A percentile compares a stretch with the other conserved stretches of the same genome.
These are phyloP conservation scores for Hirtodrosophila trivittata DNA, from an alignment of 2,888 invertebrate species.

Conservation along the genomic window DNA sequence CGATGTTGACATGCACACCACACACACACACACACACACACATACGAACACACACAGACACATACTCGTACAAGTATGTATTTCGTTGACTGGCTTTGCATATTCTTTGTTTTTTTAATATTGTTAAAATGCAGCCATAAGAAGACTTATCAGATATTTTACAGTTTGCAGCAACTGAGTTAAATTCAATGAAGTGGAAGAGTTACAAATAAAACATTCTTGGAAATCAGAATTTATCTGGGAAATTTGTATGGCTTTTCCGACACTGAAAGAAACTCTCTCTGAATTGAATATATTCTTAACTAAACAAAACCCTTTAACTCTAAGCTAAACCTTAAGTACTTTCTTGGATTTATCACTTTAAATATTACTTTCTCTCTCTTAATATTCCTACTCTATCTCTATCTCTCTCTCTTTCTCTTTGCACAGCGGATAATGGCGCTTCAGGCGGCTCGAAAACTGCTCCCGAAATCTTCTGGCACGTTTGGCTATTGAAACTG, in stretches of 20 bases:
- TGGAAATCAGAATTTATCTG: constrained; percentile 25
- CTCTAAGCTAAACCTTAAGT: no score
- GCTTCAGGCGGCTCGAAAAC: constrained; percentile 62
- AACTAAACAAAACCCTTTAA: no score
- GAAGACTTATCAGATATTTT: constrained; percentile 53
- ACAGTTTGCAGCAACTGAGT: constrained; percentile 25
- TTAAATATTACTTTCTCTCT: background rate
- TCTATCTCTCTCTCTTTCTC: constrained; percentile 1
- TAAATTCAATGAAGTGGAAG: constrained; percentile 43
- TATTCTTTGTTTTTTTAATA: constrained; percentile 5
- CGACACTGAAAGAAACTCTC: background rate
- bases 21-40: constrained; percentile 9
- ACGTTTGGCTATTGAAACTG: constrained; percentile 54
- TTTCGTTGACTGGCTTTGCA: constrained; percentile 31
- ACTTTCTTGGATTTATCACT: no score
- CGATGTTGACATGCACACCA: constrained; percentile 58
- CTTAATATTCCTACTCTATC: background rate
- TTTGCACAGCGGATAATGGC: constrained; percentile 53
- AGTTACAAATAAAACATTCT: constrained; percentile 34
- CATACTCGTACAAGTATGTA: constrained; percentile 3
- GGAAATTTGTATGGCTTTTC: background rate
- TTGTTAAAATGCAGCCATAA: constrained; percentile 24
- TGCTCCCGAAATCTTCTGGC: constrained; percentile 64
- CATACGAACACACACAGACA: constrained; percentile 9
- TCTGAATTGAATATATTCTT: no score